Conservation (phyloP, 2,888 invertebrate genomes). For the Nymphalis polychloros region DNA sequence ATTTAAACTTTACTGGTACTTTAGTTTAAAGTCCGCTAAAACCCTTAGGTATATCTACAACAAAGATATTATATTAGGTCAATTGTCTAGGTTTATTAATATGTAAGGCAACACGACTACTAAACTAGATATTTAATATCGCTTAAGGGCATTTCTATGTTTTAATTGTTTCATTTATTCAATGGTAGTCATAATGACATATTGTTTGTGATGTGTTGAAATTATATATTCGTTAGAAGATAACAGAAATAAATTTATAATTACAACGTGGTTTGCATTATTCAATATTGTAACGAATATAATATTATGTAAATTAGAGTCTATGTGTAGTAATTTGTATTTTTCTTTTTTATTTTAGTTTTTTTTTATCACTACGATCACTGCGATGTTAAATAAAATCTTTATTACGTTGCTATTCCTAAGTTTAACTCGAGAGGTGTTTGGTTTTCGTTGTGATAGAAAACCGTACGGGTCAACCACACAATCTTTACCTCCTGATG, state of each 20-base stretch:
- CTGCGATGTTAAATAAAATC: neutral
- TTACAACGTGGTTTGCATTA: neutral
- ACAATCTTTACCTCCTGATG: slow-evolving; percentile 63
- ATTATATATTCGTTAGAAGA: neutral
- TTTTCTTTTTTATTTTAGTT: neutral
- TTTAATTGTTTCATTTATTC: slow-evolving; percentile 32
- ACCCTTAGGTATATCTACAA: slow-evolving; percentile 2
- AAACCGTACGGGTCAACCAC: slow-evolving; percentile 65
- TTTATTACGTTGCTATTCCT: neutral
- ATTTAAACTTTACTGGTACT: too few species aligned
- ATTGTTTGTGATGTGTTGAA: slow-evolving; percentile 12
- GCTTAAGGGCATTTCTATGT: slow-evolving; percentile 28
- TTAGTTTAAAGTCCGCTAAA: neutral
- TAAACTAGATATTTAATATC: slow-evolving; percentile 26
- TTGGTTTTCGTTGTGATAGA: slow-evolving; percentile 65
- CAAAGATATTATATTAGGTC: slow-evolving; percentile 24
- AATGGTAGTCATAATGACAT: slow-evolving; percentile 15
- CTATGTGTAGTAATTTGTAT: neutral
- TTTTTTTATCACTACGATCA: neutral
- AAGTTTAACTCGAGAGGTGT: slow-evolving; percentile 15
- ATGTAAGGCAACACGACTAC: slow-evolving; percentile 30
- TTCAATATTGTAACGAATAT: neutral
- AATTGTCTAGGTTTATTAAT: slow-evolving; percentile 33
- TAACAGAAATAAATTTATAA: neutral
- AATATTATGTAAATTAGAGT: too few species aligned